Evolutionary conservation across 2,797 vertebrate genomes (phyloP).

Genomic region (Rhincodon typus): DNA sequence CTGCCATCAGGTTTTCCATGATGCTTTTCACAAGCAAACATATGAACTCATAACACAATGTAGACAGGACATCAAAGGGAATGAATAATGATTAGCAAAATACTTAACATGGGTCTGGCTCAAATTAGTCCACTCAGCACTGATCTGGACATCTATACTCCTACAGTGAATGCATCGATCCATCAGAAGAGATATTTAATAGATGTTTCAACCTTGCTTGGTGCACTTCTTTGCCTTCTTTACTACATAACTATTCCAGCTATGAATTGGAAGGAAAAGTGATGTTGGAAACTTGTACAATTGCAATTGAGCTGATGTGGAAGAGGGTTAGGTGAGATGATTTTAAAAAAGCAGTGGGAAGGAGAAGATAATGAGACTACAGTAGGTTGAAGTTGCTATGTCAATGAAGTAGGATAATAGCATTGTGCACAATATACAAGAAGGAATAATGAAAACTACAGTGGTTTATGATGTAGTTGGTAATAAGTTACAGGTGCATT

Average conservation of each 20-base stretch:
- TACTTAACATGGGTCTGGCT: not conserved
- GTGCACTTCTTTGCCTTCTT: not conserved
- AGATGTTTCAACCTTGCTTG: not conserved
- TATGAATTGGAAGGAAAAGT: not conserved
- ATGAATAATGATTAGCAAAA: not conserved
- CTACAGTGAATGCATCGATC: not conserved
- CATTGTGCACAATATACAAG: not conserved
- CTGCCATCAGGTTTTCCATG: not conserved
- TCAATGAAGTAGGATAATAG: not conserved
- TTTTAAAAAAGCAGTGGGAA: not conserved
- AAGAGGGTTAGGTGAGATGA: not conserved
- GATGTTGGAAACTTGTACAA: slow-evolving; percentile 4
- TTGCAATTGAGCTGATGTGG: not conserved
- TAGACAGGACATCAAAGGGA: not conserved
- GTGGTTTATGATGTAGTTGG: not conserved
- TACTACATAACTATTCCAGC: slow-evolving; percentile 20
- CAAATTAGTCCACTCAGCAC: not conserved
- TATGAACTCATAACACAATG: not conserved
- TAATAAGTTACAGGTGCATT: slow-evolving; percentile 2
- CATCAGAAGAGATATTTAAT: not conserved
- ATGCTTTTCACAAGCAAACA: not conserved
- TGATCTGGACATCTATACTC: not conserved
- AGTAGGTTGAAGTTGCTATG: not conserved
- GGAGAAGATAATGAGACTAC: not conserved
- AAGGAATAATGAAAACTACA: not conserved